A percentile compares a stretch with the other conserved stretches of the same genome.
Evolutionary conservation across 2,113 vertebrate species (phyloP).

Genomic region (Hemiscyllium ocellatum): DNA sequence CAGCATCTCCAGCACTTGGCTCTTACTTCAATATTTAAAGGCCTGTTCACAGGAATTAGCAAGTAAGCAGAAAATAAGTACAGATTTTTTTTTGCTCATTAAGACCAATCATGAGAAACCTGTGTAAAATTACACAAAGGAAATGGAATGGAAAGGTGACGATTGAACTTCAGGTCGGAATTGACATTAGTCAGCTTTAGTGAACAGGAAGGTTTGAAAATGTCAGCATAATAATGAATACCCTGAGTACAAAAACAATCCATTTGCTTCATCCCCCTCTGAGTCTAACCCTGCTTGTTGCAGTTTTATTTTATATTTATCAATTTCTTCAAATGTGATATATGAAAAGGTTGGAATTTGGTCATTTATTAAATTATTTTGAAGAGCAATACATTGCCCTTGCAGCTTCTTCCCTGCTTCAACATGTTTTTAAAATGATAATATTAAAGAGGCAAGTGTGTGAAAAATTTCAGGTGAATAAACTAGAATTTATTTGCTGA

Average conservation of each 20-base stretch:
- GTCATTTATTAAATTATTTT: background rate
- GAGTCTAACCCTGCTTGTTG: background rate
- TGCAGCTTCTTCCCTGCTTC: background rate
- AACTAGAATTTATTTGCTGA: background rate
- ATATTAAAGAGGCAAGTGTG: background rate
- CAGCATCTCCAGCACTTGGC: too few species aligned
- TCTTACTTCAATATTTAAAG: background rate
- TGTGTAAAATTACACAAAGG: background rate
- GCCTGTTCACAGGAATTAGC: background rate
- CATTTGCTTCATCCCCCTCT: background rate
- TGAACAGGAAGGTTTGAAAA: slow-evolving; percentile 18
- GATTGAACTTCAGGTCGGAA: slow-evolving; percentile 28
- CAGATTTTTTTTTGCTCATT: background rate
- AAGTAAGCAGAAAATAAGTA: background rate
- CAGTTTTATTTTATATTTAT: background rate
- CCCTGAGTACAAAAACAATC: background rate
- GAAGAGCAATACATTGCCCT: background rate
- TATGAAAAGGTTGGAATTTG: background rate
- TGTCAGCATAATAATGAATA: background rate
- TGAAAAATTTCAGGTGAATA: background rate
- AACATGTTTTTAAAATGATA: background rate
- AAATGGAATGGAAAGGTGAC: background rate
- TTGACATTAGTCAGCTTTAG: slow-evolving; percentile 32
- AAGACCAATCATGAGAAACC: slow-evolving; percentile 22
- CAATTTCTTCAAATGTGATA: background rate